Evolutionary conservation across 2,888 invertebrate genomes (phyloP), one percentile per base, ranked within the genome.

Genomic region (Stenichneumon culpator): DNA sequence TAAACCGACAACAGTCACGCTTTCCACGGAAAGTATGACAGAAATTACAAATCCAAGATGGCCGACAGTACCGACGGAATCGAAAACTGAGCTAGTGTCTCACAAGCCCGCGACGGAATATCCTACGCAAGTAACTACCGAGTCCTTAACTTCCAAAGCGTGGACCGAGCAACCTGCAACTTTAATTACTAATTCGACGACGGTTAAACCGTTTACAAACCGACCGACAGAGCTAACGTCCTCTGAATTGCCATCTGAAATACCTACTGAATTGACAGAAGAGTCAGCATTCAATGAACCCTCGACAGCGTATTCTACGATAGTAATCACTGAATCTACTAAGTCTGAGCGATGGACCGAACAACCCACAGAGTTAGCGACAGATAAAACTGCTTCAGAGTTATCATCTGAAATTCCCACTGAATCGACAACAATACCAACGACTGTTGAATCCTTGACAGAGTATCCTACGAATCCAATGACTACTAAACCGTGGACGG

Each of bases 41-140:
- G 22, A 68, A 57, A 11, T 54, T 22, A 19, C 57, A 14, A 57
- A 57, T 44, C 14, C 77, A 36, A 25, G 9, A 25, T 25, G 16
- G 25, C 28, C 25, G 7, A 44, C 44, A n/a, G 28, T 32, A 7
- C 14, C 25, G 7, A 70, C 50, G 32, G 11, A 73, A 44, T 67
- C 16, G 67, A 22, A 77, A 81, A 73, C 73, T 79, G 1, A 54
- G 16, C 16, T 52, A 44, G 47, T 32, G 32, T 39, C 72, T 19
- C 39, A n/a, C 5, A 16, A 47, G n/a, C 60, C 81, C n/a, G 25
- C 47, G 16, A 63, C 65, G 16, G 22, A 39, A 50, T 16, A 16
- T 50, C 54, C 75, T 5, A 77, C 72, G 19, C 39, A 82, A 16
- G 14, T n/a, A n/a, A 22, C 22, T 7, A 63, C 63, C 3, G 1